Conservation (phyloP, 2,888 invertebrate species). For the Portevinia maculata region DNA sequence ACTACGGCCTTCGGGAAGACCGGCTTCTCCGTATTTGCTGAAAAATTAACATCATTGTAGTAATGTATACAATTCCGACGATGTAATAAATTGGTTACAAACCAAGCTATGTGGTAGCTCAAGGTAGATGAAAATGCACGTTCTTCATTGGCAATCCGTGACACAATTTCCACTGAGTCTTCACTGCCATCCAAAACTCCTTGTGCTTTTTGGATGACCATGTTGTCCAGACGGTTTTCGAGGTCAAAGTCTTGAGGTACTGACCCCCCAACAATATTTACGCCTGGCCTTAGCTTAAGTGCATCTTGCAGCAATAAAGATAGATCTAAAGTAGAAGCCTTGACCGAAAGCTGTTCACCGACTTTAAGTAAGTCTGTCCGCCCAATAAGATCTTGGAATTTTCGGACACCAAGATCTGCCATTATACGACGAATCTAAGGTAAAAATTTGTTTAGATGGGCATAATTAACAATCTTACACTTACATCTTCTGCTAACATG, state of each 20-base stretch:
- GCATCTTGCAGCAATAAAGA: conserved; percentile 94
- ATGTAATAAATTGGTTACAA: conserved; percentile 76
- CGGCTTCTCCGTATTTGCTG: conserved; percentile 93
- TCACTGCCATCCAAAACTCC: conserved; percentile 90
- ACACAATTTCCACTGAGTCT: conserved; percentile 87
- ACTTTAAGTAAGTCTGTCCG: conserved; percentile 94
- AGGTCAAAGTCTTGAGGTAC: conserved; percentile 92
- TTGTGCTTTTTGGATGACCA: conserved; percentile 88
- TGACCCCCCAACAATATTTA: conserved; percentile 95
- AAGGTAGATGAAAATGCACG: conserved; percentile 96
- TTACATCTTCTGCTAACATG: conserved; percentile 97
- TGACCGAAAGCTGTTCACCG: conserved; percentile 88
- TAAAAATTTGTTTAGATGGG: background rate
- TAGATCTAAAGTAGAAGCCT: conserved; percentile 93
- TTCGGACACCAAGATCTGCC: conserved; percentile 94
- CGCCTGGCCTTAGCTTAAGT: conserved; percentile 93
- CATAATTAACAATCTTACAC: conserved; percentile 42
- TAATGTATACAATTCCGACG: background rate
- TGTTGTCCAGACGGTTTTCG: conserved; percentile 93
- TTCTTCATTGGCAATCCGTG: conserved; percentile 95
- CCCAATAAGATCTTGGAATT: conserved; percentile 95
- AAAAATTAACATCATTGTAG: conserved; percentile 13
- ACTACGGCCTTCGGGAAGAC: conserved; percentile 89
- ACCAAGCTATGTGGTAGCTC: conserved; percentile 97
- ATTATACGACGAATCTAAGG: conserved; percentile 92